Base-by-base conservation (phyloP, 2,797 vertebrate species). In the Novumbra hubbsi region DNA sequence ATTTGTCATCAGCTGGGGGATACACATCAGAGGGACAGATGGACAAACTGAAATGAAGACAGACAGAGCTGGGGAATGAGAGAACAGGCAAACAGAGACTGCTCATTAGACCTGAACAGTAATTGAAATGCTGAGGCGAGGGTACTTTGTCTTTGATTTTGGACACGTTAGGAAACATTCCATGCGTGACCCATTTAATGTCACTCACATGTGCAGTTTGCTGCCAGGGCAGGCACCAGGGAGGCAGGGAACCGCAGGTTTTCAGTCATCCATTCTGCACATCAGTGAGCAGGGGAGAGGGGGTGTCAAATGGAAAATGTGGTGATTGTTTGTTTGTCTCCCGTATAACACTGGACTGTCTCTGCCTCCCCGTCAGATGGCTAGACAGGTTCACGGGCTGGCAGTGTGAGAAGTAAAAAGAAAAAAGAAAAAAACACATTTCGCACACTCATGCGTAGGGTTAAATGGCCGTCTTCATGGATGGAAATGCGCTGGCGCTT, bases 1-100 rank as follows among this genome's bases (percentile, higher is more conserved):
- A 79, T 80, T 89, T 90, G 90, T 89, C 86, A 86, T 85, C 76
- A 65, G 82, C 82, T 76, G 72, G 76, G 82, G 81, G 82, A 83
- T 77, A 76, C 82, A 76, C 82, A 68, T 38, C 72, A 85, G 76
- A 21, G 74, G 87, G 83, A 86, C 81, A 55, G 80, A 89, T 83
- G 79, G 55, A 57, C 12, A 11, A n/a, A 57, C 21, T 12, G 41
- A 45, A 45, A 45, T 12, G 41, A 12, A 45, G 41, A 14, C 9
- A 14, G 41, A 45, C 41, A 45, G 41, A 45, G 41, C 41, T 11
- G 24, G 11, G 55, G 55, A 24, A 60, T 14, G 55, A 45, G 21
- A 57, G 19, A 41, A 2, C n/a, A 76, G 83, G 85, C 68, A 52
- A 79, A 74, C 73, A 72, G 55, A 34, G 45, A 81, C 60, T 24